Evolutionary conservation across 2,797 vertebrate species (phyloP).

Genomic region (Neosilurus mollespiculum): DNA sequence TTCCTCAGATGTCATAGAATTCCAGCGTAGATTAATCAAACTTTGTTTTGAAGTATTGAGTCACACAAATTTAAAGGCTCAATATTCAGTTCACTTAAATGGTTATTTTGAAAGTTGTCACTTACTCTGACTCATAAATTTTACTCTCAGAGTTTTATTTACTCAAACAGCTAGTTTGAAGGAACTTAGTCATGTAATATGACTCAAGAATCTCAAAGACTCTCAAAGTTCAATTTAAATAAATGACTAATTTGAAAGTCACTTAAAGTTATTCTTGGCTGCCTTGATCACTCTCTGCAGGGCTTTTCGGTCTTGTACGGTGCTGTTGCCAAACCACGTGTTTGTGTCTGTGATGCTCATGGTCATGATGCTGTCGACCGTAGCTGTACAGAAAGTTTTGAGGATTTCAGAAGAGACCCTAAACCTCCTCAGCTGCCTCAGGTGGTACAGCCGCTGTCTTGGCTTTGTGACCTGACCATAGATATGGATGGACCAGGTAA

Average conservation of each 20-base stretch:
- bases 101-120: background rate
- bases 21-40: background rate
- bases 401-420: no score
- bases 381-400: no score
- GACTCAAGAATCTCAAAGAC: background rate
- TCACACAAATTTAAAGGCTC: background rate
- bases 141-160: background rate
- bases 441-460: no score
- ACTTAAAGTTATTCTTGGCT: background rate
- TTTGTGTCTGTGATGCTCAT: no score
- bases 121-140: background rate
- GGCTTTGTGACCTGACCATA: no score
- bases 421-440: no score
- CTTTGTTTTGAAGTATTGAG: background rate
- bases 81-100: background rate
- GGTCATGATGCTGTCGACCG: no score
- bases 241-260: background rate
- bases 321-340: no score
- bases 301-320: no score
- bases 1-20: background rate
- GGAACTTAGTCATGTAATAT: background rate
- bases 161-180: background rate
- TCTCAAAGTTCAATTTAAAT: background rate
- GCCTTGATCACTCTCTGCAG: no score
- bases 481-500: no score